A percentile compares a stretch with the other conserved stretches of the same genome.
Evolutionary conservation across 1,140 invertebrate species (phyloP).

Genomic region (Drosophila kanapiae): DNA sequence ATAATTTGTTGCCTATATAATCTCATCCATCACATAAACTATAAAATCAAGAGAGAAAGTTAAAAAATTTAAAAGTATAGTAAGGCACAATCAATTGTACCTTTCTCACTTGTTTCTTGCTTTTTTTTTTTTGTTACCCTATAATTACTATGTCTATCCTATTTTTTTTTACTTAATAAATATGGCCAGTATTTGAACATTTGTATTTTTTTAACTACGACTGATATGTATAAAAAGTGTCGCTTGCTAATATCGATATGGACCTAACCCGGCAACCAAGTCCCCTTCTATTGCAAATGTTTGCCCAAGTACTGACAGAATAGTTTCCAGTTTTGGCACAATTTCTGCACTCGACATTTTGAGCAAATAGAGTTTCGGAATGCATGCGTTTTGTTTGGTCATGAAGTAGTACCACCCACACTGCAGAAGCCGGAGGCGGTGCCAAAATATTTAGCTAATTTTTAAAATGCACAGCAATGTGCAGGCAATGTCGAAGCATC

Average conservation of each 20-base stretch:
- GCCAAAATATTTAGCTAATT: conserved; percentile 77
- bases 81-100: too few relatives aligned
- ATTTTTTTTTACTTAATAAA: not conserved
- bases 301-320: conserved; percentile 53
- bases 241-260: conserved; percentile 59
- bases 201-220: not conserved
- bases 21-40: too few relatives aligned
- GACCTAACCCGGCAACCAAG: not conserved
- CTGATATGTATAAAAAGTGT: conserved; percentile 11
- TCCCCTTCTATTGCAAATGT: conserved; percentile 39
- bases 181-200: not conserved
- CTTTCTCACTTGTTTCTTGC: too few relatives aligned
- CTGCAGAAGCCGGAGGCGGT: conserved; percentile 5
- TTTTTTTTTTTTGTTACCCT: too few relatives aligned
- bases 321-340: conserved; percentile 20
- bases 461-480: conserved; percentile 57
- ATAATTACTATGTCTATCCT: too few relatives aligned
- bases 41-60: too few relatives aligned
- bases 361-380: conserved; percentile 56
- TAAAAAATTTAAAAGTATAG: too few relatives aligned
- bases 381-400: conserved; percentile 38
- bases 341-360: conserved; percentile 46
- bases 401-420: conserved; percentile 1
- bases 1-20: not conserved
- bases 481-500: conserved; percentile 6